Base-by-base conservation (phyloP, 2,113 vertebrate genomes). In the Melanerpes aurifrons region DNA sequence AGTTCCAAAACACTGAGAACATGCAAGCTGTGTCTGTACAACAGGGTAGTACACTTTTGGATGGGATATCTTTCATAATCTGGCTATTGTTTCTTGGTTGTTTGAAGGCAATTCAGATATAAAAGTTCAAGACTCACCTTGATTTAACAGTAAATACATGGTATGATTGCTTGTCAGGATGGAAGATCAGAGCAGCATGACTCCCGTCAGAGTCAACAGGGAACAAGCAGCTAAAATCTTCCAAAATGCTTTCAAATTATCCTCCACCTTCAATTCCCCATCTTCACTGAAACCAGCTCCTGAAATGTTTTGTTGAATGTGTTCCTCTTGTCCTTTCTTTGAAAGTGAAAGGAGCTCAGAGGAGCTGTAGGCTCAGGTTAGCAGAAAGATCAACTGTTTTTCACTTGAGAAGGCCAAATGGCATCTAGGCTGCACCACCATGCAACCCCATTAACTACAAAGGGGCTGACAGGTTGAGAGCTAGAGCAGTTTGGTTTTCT, bases 111-210 rank as follows among this genome's bases (percentile, higher is more conserved):
- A 71, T 37, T 79, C 67, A 31, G 74, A 8, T 70, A 50, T 3
- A 78, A 32, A 73, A 63, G 61, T 67, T 31, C 68, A 83, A 84
- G 91, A 15, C 45, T 86, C 29, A 6, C 47, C 90, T 92, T 4
- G 10, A 63, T 92, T 88, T 72, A 68, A 53, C 83, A 56, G 80
- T 22, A 76, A 67, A 37, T 68, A 45, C 1, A 9, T n/a, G 59
- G 9, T 68, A 4, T 6, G 73, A 94, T 81, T 62, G 35, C 81
- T 43, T 91, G 75, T 80, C 75, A 82, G 71, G 75, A 57, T 19
- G 77, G 72, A 20, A 87, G 92, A 91, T 93, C 85, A 89, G 87
- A 94, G 89, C 89, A 89, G 84, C 87, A n/a, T n/a, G 62, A 35
- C 37, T 92, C 75, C 85, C 57, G n/a, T 86, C 80, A 71, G 82